Conservation (phyloP, 2,797 vertebrate species). For the Sarcophilus harrisii region DNA sequence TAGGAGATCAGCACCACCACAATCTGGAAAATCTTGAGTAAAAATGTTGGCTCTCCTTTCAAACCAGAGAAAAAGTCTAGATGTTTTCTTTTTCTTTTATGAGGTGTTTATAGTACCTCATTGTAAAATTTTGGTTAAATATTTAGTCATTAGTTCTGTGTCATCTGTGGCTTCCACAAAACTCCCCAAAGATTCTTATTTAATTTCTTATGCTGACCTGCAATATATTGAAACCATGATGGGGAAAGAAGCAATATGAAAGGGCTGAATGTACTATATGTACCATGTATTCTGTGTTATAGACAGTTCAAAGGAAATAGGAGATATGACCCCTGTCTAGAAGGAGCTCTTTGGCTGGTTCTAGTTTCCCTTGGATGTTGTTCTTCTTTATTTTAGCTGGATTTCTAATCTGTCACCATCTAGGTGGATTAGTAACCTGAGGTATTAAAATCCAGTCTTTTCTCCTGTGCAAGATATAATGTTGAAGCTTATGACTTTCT, state of each 20-base stretch:
- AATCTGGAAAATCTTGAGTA: background rate
- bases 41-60: background rate
- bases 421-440: background rate
- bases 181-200: background rate
- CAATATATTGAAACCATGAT: background rate
- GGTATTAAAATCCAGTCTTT: background rate
- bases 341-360: constrained; percentile 3
- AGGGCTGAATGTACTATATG: background rate
- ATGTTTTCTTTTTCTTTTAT: background rate
- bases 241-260: background rate
- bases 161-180: background rate
- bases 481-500: constrained; percentile 38
- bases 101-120: background rate
- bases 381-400: constrained; percentile 42
- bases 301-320: constrained; percentile 21
- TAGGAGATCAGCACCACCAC: too few species aligned
- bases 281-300: constrained; percentile 1
- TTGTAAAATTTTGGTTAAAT: background rate
- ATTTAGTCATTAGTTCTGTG: background rate
- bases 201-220: background rate
- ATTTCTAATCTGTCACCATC: background rate
- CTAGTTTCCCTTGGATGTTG: background rate
- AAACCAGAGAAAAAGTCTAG: background rate
- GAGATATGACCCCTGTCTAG: constrained; percentile 24
- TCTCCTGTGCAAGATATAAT: background rate